Conservation (phyloP, 2,797 vertebrate species). For the Mormyrops boulengeri region DNA sequence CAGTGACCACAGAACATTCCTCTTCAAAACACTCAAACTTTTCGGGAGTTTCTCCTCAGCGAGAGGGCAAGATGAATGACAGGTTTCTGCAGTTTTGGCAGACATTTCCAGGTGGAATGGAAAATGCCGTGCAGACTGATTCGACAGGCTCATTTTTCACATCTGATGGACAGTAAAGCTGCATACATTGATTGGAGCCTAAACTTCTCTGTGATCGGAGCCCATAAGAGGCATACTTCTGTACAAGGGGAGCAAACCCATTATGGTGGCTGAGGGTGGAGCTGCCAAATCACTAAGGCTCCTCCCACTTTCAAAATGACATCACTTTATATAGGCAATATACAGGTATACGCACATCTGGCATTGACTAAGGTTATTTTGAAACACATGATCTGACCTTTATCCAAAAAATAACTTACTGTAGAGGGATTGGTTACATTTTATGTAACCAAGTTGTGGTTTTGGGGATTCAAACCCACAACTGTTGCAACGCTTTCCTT, state of each 20-base stretch:
- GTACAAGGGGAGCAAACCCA: not conserved
- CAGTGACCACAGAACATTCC: not conserved
- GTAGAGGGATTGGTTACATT: not conserved
- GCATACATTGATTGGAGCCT: not conserved
- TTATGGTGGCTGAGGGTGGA: not conserved
- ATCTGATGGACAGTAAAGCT: not conserved
- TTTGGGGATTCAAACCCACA: not conserved
- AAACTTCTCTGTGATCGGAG: not conserved
- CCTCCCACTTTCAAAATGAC: not conserved
- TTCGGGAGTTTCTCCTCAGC: not conserved
- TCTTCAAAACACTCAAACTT: conserved; percentile 2
- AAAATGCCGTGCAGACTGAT: not conserved
- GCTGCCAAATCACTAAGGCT: not conserved
- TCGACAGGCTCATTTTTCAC: not conserved
- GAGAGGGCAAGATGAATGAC: not conserved
- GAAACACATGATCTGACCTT: not conserved
- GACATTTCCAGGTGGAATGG: not conserved
- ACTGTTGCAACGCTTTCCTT: not conserved
- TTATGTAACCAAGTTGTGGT: not conserved
- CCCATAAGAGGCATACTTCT: not conserved
- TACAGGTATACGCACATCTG: not conserved
- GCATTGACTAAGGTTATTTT: not conserved
- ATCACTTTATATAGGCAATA: not conserved
- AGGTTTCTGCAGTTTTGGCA: not conserved
- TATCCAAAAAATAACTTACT: not conserved